Conservation (phyloP, 1,140 invertebrate species). For the Chironomus tepperi region DNA sequence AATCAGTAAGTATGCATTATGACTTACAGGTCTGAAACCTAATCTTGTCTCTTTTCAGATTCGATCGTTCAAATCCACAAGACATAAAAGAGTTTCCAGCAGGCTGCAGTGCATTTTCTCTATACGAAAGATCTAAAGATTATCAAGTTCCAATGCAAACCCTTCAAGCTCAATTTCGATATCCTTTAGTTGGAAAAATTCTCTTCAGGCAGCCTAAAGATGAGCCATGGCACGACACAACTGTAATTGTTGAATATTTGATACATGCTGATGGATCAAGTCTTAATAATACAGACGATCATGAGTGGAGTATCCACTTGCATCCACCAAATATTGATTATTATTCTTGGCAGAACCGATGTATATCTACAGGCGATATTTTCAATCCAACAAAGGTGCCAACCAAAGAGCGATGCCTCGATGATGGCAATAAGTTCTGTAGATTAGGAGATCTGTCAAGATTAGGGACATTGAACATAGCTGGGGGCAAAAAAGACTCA, state of each 20-base stretch:
- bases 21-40: not conserved
- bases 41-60: conserved; percentile 24
- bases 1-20: conserved; percentile 51
- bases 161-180: conserved; percentile 65
- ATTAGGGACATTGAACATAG: conserved; percentile 61
- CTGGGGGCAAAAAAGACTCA: conserved; percentile 57
- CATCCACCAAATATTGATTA: conserved; percentile 68
- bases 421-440: conserved; percentile 48
- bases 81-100: conserved; percentile 50
- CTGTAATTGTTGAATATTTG: conserved; percentile 63
- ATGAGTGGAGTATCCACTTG: conserved; percentile 51
- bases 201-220: conserved; percentile 74
- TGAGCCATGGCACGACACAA: conserved; percentile 73
- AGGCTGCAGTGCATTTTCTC: conserved; percentile 55
- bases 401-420: conserved; percentile 45
- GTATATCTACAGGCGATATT: conserved; percentile 65
- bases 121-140: conserved; percentile 54
- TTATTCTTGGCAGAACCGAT: conserved; percentile 81
- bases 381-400: conserved; percentile 74
- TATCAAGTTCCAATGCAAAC: conserved; percentile 63
- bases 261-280: conserved; percentile 79
- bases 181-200: conserved; percentile 80
- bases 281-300: conserved; percentile 56
- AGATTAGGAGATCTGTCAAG: conserved; percentile 59
- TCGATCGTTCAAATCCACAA: conserved; percentile 38